Percentiles rank a stretch among this genome's conserved stretches.
Conservation (phyloP, 2,113 vertebrate genomes). For the Cheilinus undulatus region DNA sequence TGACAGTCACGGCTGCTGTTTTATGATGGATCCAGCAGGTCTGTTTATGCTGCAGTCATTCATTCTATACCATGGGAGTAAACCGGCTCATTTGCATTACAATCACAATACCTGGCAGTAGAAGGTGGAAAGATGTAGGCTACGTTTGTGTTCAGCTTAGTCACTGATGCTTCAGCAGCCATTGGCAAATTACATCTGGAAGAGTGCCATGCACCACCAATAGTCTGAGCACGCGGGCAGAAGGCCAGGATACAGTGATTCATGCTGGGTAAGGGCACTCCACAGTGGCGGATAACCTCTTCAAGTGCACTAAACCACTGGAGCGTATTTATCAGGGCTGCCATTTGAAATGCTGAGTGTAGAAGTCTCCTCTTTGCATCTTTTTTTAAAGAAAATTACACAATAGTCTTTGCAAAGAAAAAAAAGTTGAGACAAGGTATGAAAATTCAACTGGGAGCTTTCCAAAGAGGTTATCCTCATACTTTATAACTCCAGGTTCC, state of each 20-base stretch:
- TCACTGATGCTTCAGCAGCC: slow-evolving; percentile 52
- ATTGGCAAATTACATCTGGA: slow-evolving; percentile 61
- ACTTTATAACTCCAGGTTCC: too few relatives aligned
- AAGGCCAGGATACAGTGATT: slow-evolving; percentile 57
- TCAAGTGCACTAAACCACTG: slow-evolving; percentile 58
- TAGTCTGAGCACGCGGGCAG: slow-evolving; percentile 55
- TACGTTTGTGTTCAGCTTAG: slow-evolving; percentile 42
- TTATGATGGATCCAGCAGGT: slow-evolving; percentile 6
- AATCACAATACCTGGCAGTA: slow-evolving; percentile 36
- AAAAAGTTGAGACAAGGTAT: background rate
- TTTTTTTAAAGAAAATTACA: slow-evolving; percentile 5
- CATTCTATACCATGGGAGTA: slow-evolving; percentile 9
- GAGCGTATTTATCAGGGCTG: slow-evolving; percentile 49
- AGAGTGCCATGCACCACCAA: slow-evolving; percentile 54
- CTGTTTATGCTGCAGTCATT: slow-evolving; percentile 11
- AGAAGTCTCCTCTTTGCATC: slow-evolving; percentile 12
- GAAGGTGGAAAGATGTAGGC: slow-evolving; percentile 35
- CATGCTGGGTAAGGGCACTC: slow-evolving; percentile 60
- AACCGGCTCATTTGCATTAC: slow-evolving; percentile 45
- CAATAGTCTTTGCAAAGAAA: too few relatives aligned
- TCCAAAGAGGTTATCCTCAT: background rate
- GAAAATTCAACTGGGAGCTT: slow-evolving; percentile 2
- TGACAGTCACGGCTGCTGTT: background rate
- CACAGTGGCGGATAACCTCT: slow-evolving; percentile 43
- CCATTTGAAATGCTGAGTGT: slow-evolving; percentile 41